Conservation (phyloP, 2,888 invertebrate genomes). For the Chymomyza fuscimana region DNA sequence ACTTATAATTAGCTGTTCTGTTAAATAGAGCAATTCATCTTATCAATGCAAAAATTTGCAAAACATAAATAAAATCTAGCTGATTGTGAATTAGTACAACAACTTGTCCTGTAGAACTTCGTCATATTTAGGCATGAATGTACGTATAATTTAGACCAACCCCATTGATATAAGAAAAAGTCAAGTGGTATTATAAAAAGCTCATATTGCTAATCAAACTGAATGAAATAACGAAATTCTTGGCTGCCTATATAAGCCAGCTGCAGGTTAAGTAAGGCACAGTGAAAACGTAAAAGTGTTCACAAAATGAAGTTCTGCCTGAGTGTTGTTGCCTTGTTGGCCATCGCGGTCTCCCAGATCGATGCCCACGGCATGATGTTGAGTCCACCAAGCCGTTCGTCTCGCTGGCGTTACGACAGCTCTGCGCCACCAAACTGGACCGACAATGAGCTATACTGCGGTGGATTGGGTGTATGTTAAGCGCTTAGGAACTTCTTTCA, state of each 20-base stretch:
- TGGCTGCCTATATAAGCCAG: not conserved
- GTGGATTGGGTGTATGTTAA: constrained; percentile 79
- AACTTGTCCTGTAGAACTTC: too few relatives aligned
- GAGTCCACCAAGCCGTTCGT: constrained; percentile 81
- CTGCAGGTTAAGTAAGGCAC: not conserved
- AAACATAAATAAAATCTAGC: too few relatives aligned
- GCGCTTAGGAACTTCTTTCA: not conserved
- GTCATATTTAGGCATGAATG: too few relatives aligned
- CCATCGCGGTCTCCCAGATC: constrained; percentile 52
- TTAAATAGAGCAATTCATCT: too few relatives aligned
- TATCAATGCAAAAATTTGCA: too few relatives aligned
- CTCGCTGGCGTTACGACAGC: constrained; percentile 81
- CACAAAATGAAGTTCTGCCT: constrained; percentile 50
- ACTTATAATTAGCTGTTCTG: too few relatives aligned
- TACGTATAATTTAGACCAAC: too few relatives aligned
- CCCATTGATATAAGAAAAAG: too few relatives aligned
- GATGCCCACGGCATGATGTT: constrained; percentile 82
- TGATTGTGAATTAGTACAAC: too few relatives aligned
- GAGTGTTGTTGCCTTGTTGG: constrained; percentile 46
- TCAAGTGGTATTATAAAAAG: not conserved
- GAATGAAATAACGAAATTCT: not conserved
- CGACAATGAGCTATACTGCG: constrained; percentile 82
- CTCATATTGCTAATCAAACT: not conserved
- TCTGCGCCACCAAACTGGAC: constrained; percentile 81
- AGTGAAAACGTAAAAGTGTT: not conserved